Percentiles rank a stretch among this genome's conserved stretches.
Conservation (phyloP, 2,113 vertebrate species). For the Lethenteron reissneri region DNA sequence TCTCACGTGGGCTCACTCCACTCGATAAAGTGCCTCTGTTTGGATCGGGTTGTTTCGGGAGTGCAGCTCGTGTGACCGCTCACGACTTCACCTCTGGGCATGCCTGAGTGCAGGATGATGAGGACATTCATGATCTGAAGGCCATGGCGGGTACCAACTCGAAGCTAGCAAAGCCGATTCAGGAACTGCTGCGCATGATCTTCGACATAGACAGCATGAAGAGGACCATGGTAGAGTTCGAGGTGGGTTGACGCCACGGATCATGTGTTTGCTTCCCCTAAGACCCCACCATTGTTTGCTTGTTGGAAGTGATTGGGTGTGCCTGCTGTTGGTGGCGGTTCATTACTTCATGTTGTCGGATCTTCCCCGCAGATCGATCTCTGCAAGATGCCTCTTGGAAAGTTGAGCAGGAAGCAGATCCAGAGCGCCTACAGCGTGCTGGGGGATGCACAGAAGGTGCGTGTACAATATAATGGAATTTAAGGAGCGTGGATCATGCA, state of each 20-base stretch:
- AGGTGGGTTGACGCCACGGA: slow-evolving; percentile 25
- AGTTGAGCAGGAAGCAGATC: slow-evolving; percentile 88
- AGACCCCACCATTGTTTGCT: too few species aligned
- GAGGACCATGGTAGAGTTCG: slow-evolving; percentile 97
- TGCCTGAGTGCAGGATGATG: slow-evolving; percentile 43
- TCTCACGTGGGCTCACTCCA: too few species aligned
- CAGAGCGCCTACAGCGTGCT: slow-evolving; percentile 88
- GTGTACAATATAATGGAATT: slow-evolving; percentile 9
- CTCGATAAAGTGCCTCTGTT: too few species aligned
- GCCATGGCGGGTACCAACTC: slow-evolving; percentile 59
- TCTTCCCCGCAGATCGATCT: slow-evolving; percentile 57
- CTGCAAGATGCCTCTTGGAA: slow-evolving; percentile 93
- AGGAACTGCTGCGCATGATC: slow-evolving; percentile 77
- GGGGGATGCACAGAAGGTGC: slow-evolving; percentile 78
- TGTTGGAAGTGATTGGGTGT: neutral
- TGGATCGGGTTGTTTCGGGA: too few species aligned
- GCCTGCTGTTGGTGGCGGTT: neutral
- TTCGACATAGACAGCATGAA: slow-evolving; percentile 99
- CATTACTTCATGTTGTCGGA: neutral
- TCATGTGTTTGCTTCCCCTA: too few species aligned
- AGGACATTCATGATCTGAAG: slow-evolving; percentile 67
- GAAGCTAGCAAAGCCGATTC: slow-evolving; percentile 49
- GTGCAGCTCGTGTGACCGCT: too few species aligned
- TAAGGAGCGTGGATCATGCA: too few species aligned
- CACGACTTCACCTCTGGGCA: too few species aligned